Base-by-base conservation (phyloP, 1,140 invertebrate genomes). In the Lanistes nyassanus region DNA sequence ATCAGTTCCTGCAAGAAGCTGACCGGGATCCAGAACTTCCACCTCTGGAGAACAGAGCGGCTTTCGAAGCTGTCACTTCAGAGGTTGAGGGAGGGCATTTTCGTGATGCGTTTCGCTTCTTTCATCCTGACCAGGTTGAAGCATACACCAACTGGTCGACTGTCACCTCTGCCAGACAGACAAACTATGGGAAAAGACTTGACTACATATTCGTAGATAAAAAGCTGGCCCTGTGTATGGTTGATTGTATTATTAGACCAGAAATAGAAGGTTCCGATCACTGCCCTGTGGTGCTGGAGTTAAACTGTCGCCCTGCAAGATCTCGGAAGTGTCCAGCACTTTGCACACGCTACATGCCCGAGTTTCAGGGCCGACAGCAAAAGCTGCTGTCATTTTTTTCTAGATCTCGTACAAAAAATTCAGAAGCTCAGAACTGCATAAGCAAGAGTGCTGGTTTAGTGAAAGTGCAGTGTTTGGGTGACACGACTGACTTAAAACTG, bases 261-360 rank as follows among this genome's bases (percentile, higher is more conserved):
- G 89, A 92, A n/a, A 81, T 92, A 34, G 79, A 89, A 73, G 92
- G 92, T 1, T 92, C 91, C 55, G 92, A 92, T 83, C 92, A 92
- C 77, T 92, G 92, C 83, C 92, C 92, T 2, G 90, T 92, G 16
- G 81, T 82, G 42, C 86, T 87, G 19, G 79, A 81, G 13, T 86
- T 92, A 21, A 79, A 85, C 26, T 80, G 84, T 58, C 60, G 75
- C 16, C 70, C 84, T 23, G 42, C 90, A 4, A 68, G 88, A 16
- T 77, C 87, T 21, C 55, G 47, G 37, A 88, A 86, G 71, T 82
- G 80, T 53, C 91, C 92, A 21, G 68, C 81, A 0, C 71, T 89
- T 23, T 91, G 90, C 79, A 89, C 91, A 16, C 91, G 89, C 70
- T 88, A 82, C 75, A 91, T 90, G 86, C 90, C 90, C 53, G 90